Percentiles rank a stretch among this genome's conserved stretches.
Evolutionary conservation across 1,140 invertebrate genomes (phyloP).

Genomic region (Ladona fulva): DNA sequence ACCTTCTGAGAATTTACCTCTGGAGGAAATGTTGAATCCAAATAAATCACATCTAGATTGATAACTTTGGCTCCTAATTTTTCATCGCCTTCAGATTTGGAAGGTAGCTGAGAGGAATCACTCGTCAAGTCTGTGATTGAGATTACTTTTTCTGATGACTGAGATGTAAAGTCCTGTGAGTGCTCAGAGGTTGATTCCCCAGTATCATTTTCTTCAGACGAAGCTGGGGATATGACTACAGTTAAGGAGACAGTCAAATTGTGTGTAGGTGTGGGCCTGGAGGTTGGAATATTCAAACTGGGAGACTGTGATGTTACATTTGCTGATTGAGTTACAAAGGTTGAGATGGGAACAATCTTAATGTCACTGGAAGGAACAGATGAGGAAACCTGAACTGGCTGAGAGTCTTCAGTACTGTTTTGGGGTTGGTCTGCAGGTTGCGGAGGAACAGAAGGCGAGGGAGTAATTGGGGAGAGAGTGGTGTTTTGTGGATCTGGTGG

Average conservation of each 20-base stretch:
- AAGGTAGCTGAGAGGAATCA: no score
- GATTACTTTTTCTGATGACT: no score
- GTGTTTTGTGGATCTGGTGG: background rate
- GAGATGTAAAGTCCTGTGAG: background rate
- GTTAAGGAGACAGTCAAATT: background rate
- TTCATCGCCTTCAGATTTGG: no score
- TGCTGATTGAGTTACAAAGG: no score
- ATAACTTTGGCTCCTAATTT: no score
- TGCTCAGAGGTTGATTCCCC: background rate
- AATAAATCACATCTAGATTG: no score
- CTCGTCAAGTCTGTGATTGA: no score
- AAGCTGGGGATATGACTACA: background rate
- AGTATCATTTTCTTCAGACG: background rate
- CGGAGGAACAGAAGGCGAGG: background rate
- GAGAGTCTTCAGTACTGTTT: background rate
- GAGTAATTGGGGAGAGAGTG: background rate
- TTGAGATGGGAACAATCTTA: no score
- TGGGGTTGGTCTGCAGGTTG: background rate
- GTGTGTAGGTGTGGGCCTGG: background rate
- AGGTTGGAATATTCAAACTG: background rate
- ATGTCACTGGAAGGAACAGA: no score
- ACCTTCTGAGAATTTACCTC: no score
- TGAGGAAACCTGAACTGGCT: no score
- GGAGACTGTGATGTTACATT: background rate
- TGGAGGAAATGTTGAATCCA: no score